Evolutionary conservation across 2,888 invertebrate genomes (phyloP), one percentile per base, ranked within the genome.

Genomic region (Enoplolaimus lenunculus): DNA sequence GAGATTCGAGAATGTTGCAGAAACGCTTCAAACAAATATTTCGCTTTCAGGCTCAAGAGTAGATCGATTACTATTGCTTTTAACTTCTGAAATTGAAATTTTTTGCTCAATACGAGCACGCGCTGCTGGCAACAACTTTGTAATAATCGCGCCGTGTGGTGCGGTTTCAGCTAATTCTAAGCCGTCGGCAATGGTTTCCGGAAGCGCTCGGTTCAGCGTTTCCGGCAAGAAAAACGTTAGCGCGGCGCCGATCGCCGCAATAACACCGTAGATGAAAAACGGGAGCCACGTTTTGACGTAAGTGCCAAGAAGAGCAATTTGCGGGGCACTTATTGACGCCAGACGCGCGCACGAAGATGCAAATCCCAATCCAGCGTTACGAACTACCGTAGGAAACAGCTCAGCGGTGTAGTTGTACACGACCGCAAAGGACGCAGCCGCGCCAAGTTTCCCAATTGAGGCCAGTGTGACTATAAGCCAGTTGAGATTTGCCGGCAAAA

Each of bases 391-490:
- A 1, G 72, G 72, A 31, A 72, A 72, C n/a, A 72, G 30, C 59
- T 72, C 72, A 26, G 71, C 71, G 1, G 72, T 16, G 35, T 72
- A 73, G 66, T 70, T 70, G 72, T 72, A 73, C 57, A 45, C 45
- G 29, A 73, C 60, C 33, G 72, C 73, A 34, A 72, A 73, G 7
- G 66, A 59, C 16, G 65, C 73, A 59, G 70, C 21, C 1, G 70
- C 60, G n/a, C 60, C 31, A 21, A 67, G 16, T 45, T 67, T 69
- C 34, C 73, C 72, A 2, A 70, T n/a, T 16, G 67, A 2, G 2
- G 71, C 71, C 7, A 60, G 21, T 26, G 71, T 26, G 1, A 62
- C 60, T 1, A 60, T 57, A 3, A 66, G 67, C 67, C 67, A 66
- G n/a, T n/a, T 33, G 7, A 66, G 3, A 3, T 3, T 13, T 29